Conservation (phyloP, 2,888 invertebrate species). For the Microplitis deprimator region DNA sequence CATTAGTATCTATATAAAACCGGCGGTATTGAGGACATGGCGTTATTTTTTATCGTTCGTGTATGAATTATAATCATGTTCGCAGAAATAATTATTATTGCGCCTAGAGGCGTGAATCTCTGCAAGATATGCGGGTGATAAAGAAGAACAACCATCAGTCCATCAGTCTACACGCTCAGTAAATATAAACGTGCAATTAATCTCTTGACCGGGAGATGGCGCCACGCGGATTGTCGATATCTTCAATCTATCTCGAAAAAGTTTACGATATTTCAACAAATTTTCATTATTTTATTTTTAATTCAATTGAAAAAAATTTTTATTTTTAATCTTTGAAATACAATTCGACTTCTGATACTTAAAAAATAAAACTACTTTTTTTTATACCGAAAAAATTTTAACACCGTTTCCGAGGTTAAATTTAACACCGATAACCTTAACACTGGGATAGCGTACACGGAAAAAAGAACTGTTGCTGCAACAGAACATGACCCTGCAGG, state of each 20-base stretch:
- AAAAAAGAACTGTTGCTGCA: too few relatives aligned
- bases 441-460: too few relatives aligned
- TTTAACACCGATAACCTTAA: too few relatives aligned
- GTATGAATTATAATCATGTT: conserved; percentile 24
- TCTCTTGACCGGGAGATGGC: conserved; percentile 32
- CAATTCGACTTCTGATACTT: too few relatives aligned
- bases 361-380: too few relatives aligned
- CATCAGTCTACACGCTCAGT: conserved; percentile 39
- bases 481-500: too few relatives aligned
- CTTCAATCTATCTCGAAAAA: neutral
- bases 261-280: too few relatives aligned
- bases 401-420: too few relatives aligned
- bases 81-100: conserved; percentile 30
- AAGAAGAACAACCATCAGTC: conserved; percentile 42
- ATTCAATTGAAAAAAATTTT: too few relatives aligned
- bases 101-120: conserved; percentile 27
- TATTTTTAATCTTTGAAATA: too few relatives aligned
- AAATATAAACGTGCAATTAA: conserved; percentile 19
- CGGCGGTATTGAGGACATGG: neutral
- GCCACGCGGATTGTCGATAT: conserved; percentile 24
- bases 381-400: too few relatives aligned
- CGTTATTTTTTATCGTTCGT: conserved; percentile 23
- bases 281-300: too few relatives aligned
- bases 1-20: neutral
- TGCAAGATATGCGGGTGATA: conserved; percentile 45